phyloP scores from a whole-genome alignment of 2,888 invertebrate genomes.

The Apomyelois bistriatella region DNA sequence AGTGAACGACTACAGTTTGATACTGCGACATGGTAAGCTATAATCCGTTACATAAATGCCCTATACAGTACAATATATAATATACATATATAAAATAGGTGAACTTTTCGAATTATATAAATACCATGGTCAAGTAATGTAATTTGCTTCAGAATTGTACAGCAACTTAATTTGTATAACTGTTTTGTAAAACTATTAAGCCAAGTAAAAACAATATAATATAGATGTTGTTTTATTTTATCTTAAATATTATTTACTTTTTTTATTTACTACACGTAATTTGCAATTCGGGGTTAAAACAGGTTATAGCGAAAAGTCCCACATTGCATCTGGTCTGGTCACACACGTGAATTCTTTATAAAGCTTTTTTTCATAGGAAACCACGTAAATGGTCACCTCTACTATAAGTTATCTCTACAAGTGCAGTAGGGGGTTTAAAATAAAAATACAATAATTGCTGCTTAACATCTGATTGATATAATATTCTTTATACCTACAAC shows the following conservation, averaged over 20 bases:
- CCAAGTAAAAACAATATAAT: constrained; percentile 52
- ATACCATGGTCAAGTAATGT: constrained; percentile 40
- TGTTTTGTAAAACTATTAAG: constrained; percentile 70
- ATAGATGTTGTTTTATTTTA: constrained; percentile 17
- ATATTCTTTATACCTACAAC: not conserved
- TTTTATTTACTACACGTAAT: too few relatives aligned
- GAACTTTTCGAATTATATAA: constrained; percentile 15
- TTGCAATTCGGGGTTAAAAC: too few relatives aligned
- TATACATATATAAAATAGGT: constrained; percentile 17
- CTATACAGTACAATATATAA: constrained; percentile 36
- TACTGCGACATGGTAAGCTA: constrained; percentile 19
- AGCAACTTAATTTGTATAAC: constrained; percentile 69
- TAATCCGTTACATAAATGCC: constrained; percentile 23
- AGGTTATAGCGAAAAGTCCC: too few relatives aligned
- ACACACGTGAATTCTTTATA: too few relatives aligned
- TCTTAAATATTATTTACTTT: too few relatives aligned
- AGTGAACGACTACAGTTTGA: constrained; percentile 30
- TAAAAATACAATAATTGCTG: not conserved
- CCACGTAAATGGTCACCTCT: too few relatives aligned
- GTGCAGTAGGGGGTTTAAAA: not conserved
- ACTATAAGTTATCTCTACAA: too few relatives aligned
- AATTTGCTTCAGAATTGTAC: constrained; percentile 62
- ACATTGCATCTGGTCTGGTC: too few relatives aligned
- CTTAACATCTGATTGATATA: constrained; percentile 2
- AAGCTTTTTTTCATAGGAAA: too few relatives aligned